Conservation (phyloP, 2,113 vertebrate species). For the Nettapus auritus region DNA sequence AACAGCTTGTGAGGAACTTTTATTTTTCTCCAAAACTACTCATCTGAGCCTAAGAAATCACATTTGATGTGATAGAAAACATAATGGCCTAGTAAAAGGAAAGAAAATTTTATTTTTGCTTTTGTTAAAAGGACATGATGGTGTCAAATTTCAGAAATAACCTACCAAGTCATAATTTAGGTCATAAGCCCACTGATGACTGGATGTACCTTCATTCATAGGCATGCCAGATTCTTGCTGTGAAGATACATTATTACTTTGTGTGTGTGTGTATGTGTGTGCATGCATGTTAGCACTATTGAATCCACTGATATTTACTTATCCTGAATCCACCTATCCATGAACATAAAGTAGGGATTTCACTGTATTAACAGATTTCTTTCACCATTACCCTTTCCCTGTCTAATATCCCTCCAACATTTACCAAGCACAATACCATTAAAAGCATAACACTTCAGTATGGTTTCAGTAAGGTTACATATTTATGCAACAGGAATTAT, state of each 20-base stretch:
- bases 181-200: background rate
- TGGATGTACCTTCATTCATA: background rate
- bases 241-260: background rate
- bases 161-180: background rate
- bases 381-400: background rate
- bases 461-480: background rate
- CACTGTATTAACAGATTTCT: background rate
- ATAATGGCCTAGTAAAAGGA: background rate
- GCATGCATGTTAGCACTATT: background rate
- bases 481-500: background rate
- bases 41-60: background rate
- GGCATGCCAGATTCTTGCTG: background rate
- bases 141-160: background rate
- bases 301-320: background rate
- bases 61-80: background rate
- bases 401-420: background rate
- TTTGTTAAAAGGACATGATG: background rate
- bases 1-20: background rate
- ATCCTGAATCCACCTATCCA: background rate
- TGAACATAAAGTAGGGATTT: background rate
- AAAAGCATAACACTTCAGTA: background rate
- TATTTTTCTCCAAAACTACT: background rate
- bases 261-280: background rate
- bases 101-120: background rate
- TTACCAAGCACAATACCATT: background rate